Percentiles rank a stretch among this genome's conserved stretches.
These are phyloP conservation scores for Diarsia dahlii DNA, from an alignment of 2,888 invertebrate species.

Conservation along the genomic window DNA sequence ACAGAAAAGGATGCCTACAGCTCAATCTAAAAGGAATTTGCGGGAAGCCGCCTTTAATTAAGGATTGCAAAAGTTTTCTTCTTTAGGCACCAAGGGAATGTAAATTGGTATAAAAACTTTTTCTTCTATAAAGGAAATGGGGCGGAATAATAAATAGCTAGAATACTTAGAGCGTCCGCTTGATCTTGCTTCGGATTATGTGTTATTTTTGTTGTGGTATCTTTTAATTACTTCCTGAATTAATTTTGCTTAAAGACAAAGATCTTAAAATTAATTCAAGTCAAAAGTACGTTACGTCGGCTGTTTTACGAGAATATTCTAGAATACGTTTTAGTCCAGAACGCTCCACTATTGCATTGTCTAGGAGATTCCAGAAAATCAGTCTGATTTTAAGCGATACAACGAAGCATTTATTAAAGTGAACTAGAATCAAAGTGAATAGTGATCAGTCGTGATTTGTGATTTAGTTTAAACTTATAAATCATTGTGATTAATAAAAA, in stretches of 20 bases:
- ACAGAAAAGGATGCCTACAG: neutral
- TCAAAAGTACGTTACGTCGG: neutral
- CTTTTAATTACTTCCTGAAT: constrained; percentile 26
- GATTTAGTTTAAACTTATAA: too few relatives aligned
- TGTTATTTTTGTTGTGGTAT: constrained; percentile 14
- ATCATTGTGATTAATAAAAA: too few relatives aligned
- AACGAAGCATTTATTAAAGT: too few relatives aligned
- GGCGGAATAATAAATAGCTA: constrained; percentile 37
- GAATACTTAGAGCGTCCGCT: constrained; percentile 24
- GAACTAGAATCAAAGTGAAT: too few relatives aligned
- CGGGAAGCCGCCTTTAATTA: constrained; percentile 33
- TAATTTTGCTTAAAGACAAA: constrained; percentile 1
- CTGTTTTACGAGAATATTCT: too few relatives aligned
- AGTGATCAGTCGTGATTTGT: too few relatives aligned
- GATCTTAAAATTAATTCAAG: neutral
- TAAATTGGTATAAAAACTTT: constrained; percentile 48
- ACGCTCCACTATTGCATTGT: too few relatives aligned
- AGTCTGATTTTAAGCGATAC: too few relatives aligned
- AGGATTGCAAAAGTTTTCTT: constrained; percentile 32
- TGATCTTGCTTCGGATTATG: constrained; percentile 6
- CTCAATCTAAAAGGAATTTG: constrained; percentile 15
- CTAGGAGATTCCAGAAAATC: too few relatives aligned
- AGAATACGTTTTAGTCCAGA: too few relatives aligned
- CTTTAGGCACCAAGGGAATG: constrained; percentile 31
- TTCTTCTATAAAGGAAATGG: constrained; percentile 23